Percentiles rank a stretch among this genome's conserved stretches.
Evolutionary conservation across 1,140 invertebrate genomes (phyloP).

Genomic region (Diabrotica virgifera): DNA sequence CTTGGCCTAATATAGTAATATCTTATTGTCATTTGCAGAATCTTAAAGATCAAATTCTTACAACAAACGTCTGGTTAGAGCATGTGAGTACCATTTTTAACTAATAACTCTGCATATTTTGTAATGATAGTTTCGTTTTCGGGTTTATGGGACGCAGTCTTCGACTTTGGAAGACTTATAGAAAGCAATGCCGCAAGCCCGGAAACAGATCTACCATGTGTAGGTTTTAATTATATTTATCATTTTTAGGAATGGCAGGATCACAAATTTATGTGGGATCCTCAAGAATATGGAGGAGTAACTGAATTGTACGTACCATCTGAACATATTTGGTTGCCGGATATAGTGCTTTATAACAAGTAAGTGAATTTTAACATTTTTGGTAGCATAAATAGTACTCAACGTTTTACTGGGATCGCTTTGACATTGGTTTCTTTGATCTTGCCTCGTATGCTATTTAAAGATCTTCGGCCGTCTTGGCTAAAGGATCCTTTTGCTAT

Average conservation of each 20-base stretch:
- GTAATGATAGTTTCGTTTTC: too few relatives aligned
- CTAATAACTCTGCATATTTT: too few relatives aligned
- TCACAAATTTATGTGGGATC: conserved; percentile 96
- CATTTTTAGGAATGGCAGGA: conserved; percentile 91
- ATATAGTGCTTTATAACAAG: conserved; percentile 98
- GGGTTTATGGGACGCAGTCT: too few relatives aligned
- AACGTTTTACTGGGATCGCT: too few relatives aligned
- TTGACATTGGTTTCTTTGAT: too few relatives aligned
- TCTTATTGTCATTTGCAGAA: conserved; percentile 67
- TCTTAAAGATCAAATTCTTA: conserved; percentile 93
- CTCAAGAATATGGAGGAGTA: conserved; percentile 91
- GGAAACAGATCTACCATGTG: conserved; percentile 4
- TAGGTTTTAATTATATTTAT: background rate
- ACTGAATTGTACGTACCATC: conserved; percentile 89
- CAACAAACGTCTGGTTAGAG: conserved; percentile 94
- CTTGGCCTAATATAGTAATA: too few relatives aligned
- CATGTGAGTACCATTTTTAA: conserved; percentile 66
- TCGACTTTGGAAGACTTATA: too few relatives aligned
- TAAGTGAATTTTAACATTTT: conserved; percentile 47
- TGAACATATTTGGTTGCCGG: conserved; percentile 92
- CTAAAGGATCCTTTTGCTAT: too few relatives aligned
- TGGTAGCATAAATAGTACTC: too few relatives aligned
- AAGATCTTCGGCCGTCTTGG: too few relatives aligned
- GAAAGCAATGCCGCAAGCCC: background rate
- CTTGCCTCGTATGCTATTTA: too few relatives aligned